phyloP scores from a whole-genome alignment of 2,797 vertebrate genomes.

The Dromococcyx pavoninus region DNA sequence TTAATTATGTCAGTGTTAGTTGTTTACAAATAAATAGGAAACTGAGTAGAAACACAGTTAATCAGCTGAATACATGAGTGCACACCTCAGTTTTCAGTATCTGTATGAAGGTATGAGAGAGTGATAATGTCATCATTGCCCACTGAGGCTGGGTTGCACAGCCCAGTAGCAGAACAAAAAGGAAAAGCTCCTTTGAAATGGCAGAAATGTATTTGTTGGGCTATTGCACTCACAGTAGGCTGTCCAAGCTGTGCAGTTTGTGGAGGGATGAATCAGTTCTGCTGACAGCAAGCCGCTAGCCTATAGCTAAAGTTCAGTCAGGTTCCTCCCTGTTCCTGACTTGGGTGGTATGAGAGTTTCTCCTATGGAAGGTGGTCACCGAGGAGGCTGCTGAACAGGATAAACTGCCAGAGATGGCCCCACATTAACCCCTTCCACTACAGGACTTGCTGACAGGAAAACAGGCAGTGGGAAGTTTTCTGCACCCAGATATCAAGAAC shows the following conservation, averaged over 20 bases:
- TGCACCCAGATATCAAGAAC: background rate
- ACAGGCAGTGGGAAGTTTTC: background rate
- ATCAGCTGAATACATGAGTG: background rate
- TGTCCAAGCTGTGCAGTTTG: background rate
- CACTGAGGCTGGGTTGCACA: background rate
- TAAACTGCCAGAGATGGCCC: background rate
- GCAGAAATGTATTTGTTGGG: background rate
- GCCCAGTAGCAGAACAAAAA: background rate
- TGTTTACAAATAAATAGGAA: background rate
- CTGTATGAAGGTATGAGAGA: background rate
- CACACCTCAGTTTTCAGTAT: background rate
- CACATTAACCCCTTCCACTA: background rate
- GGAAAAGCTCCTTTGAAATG: background rate
- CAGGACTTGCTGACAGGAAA: background rate
- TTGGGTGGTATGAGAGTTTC: background rate
- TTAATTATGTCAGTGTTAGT: background rate
- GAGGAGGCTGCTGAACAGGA: background rate
- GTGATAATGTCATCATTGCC: background rate
- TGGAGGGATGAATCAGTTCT: background rate
- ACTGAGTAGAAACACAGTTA: background rate
- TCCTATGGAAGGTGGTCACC: background rate
- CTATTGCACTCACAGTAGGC: background rate
- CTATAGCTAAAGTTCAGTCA: background rate
- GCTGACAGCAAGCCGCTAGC: background rate
- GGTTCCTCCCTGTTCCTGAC: background rate